Percentiles rank a stretch among this genome's conserved stretches.
These are phyloP conservation scores for Amiota communis DNA, from an alignment of 2,888 invertebrate genomes.

Conservation along the genomic window DNA sequence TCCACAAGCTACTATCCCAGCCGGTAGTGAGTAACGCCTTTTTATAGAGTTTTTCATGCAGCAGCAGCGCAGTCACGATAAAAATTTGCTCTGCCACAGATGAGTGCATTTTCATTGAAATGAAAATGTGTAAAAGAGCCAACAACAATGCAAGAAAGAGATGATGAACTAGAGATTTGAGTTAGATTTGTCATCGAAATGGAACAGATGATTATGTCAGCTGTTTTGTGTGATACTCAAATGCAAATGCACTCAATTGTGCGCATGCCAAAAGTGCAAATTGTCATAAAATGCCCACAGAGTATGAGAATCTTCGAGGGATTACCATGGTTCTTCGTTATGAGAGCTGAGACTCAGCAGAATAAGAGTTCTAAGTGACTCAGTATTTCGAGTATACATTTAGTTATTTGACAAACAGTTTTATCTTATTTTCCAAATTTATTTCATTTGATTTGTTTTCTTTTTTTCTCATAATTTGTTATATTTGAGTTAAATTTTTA, in stretches of 20 bases:
- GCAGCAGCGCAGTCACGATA: constrained; percentile 7
- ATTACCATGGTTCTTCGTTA: too few relatives aligned
- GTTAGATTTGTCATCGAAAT: not conserved
- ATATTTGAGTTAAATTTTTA: not conserved
- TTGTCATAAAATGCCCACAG: too few relatives aligned
- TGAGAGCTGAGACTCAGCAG: too few relatives aligned
- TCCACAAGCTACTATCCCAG: constrained; percentile 72
- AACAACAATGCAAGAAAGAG: not conserved
- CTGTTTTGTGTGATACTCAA: not conserved
- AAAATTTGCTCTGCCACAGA: constrained; percentile 5
- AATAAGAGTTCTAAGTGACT: not conserved
- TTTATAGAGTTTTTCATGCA: constrained; percentile 67
- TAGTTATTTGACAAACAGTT: not conserved
- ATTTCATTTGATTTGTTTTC: not conserved
- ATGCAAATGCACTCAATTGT: too few relatives aligned
- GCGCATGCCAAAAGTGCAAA: too few relatives aligned
- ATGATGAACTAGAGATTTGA: not conserved
- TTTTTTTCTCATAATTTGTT: not conserved
- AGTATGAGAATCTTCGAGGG: too few relatives aligned
- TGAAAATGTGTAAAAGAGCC: not conserved
- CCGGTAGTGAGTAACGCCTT: constrained; percentile 66
- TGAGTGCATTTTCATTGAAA: not conserved
- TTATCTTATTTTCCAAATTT: not conserved
- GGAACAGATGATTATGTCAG: constrained; percentile 23
- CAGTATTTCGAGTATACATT: not conserved